Evolutionary conservation across 2,888 invertebrate species (phyloP).

Genomic region (Labia minor): DNA sequence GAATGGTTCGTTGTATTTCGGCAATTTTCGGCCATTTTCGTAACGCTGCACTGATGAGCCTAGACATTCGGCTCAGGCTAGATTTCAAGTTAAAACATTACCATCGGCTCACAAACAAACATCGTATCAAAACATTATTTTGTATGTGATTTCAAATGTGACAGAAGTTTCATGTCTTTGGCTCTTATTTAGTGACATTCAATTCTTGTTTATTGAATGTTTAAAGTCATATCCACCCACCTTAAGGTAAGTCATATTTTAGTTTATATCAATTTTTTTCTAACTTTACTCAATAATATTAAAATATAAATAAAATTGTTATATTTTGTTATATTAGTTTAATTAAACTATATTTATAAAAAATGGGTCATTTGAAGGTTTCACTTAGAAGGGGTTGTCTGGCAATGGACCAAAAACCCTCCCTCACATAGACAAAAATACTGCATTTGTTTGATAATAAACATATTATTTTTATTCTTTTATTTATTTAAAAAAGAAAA

Average conservation of each 20-base stretch:
- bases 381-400: background rate
- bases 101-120: too few species aligned
- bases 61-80: background rate
- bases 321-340: too few species aligned
- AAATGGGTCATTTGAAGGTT: background rate
- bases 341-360: too few species aligned
- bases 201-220: too few species aligned
- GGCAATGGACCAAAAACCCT: background rate
- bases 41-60: background rate
- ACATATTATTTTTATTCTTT: background rate
- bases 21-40: background rate
- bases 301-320: too few species aligned
- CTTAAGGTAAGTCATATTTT: background rate
- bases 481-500: background rate
- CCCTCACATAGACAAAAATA: background rate
- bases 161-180: background rate
- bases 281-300: too few species aligned
- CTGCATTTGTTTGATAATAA: conserved; percentile 5
- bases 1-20: background rate
- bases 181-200: too few species aligned
- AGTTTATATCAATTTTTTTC: too few species aligned
- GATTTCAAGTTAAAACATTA: background rate
- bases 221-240: background rate
- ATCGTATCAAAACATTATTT: too few species aligned
- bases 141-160: background rate